phyloP scores from a whole-genome alignment of 2,113 vertebrate species.

The Lipophrys pholis region DNA sequence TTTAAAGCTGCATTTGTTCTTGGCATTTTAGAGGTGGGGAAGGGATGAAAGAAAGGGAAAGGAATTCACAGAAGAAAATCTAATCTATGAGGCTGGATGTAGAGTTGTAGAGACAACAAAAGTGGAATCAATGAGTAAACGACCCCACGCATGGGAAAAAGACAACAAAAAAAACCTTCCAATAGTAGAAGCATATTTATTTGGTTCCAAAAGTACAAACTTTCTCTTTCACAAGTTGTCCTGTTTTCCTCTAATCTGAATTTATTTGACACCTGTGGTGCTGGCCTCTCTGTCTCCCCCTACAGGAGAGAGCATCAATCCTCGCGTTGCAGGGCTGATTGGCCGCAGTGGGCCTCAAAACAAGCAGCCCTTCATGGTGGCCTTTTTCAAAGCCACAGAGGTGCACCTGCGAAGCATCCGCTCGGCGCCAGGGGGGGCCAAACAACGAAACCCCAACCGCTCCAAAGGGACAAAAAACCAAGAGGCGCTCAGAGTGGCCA shows the following conservation, averaged over 20 bases:
- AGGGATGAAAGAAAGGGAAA: conserved; percentile 32
- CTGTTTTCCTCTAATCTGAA: background rate
- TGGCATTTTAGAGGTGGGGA: conserved; percentile 49
- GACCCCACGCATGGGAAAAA: conserved; percentile 20
- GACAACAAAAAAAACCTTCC: background rate
- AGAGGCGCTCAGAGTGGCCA: conserved; percentile 91
- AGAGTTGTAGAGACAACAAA: background rate
- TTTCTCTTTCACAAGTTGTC: background rate
- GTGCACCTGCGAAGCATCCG: conserved; percentile 95
- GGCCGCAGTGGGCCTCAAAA: conserved; percentile 94
- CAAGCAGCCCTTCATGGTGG: conserved; percentile 98
- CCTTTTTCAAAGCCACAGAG: conserved; percentile 98
- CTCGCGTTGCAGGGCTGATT: conserved; percentile 90
- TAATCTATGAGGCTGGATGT: conserved; percentile 33
- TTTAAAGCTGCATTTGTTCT: conserved; percentile 46
- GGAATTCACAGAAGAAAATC: conserved; percentile 57
- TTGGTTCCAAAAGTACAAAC: conserved; percentile 22
- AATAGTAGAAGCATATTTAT: conserved; percentile 7
- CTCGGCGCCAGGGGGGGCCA: conserved; percentile 85
- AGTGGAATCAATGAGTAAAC: conserved; percentile 2
- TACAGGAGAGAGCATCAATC: conserved; percentile 93
- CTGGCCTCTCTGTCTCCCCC: conserved; percentile 64
- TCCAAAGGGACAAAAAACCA: conserved; percentile 92
- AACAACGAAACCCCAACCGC: conserved; percentile 92
- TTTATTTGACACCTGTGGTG: conserved; percentile 35